Evolutionary conservation across 2,797 vertebrate genomes (phyloP), one percentile per base, ranked within the genome.

Genomic region (Neomorphus geoffroyi): DNA sequence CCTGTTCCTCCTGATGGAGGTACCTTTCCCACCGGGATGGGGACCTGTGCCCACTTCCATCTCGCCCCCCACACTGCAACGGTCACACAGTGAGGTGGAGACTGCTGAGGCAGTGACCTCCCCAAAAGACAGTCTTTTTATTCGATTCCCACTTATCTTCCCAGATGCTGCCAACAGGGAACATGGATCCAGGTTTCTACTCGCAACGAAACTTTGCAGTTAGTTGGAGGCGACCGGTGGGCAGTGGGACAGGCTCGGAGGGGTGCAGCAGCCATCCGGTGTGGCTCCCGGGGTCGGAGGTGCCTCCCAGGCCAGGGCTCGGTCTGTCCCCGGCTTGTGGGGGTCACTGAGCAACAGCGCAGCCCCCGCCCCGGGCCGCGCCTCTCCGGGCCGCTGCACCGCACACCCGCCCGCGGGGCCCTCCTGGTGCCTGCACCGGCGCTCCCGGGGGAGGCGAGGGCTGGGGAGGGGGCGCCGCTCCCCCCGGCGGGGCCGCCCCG

Each of bases 71-170:
- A 6, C 8, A 13, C 18, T 15, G 5, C 43, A 51, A 62, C 5
- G 56, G 13, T 6, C 6, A 23, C 1, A 27, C 7, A 43, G 39
- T 7, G 2, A 65, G 22, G 19, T 15, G 0, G 0, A 19, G 28
- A 79, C 30, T 28, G 24, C 70, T 11, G 7, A 64, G 18, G 53
- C n/a, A 67, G 33, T 18, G 16, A 33, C 46, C 43, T 72, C 7
- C 23, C 28, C 1, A 1, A 26, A 27, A 85, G 4, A 41, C 7
- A 12, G 6, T 13, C 53, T 56, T 51, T 37, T 13, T 7, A 37
- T 35, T 32, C n/a, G n/a, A n/a, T n/a, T n/a, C n/a, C n/a, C n/a
- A n/a, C n/a, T n/a, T 60, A 39, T 58, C 13, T 65, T 28, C 39
- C 35, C 10, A n/a, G 13, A n/a, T 41, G 48, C 14, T 77, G 33